These are phyloP conservation scores for Zaprionus ornatus DNA, from an alignment of 1,140 invertebrate species.

Conservation along the genomic window DNA sequence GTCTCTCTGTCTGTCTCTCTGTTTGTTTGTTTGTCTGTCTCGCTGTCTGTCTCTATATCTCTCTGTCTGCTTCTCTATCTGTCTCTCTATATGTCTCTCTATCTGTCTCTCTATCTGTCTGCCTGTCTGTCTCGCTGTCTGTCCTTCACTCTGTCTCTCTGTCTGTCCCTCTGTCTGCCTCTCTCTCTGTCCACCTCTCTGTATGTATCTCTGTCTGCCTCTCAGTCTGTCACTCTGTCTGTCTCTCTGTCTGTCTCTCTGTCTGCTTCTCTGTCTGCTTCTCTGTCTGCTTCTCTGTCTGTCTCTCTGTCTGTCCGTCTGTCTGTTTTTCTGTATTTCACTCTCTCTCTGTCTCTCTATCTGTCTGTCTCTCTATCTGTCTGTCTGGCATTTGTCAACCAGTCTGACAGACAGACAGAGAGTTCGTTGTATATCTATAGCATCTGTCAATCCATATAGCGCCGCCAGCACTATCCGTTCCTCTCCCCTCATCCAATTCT, in stretches of 20 bases:
- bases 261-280: no score
- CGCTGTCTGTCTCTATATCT: neutral
- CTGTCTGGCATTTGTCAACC: slow-evolving; percentile 41
- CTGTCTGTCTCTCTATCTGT: no score
- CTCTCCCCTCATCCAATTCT: neutral
- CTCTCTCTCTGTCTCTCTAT: neutral
- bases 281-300: slow-evolving; percentile 23
- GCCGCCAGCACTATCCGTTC: neutral
- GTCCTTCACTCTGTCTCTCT: no score
- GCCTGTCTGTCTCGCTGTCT: no score
- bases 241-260: neutral
- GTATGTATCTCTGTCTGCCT: no score
- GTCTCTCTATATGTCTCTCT: no score
- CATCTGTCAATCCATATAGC: neutral
- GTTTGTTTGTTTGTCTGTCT: no score
- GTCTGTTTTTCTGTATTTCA: slow-evolving; percentile 7
- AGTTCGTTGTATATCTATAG: neutral
- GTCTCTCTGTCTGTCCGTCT: no score
- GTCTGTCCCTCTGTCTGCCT: neutral
- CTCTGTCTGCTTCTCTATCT: no score
- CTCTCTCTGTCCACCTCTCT: neutral
- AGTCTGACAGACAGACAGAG: slow-evolving; percentile 6
- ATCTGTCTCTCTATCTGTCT: neutral
- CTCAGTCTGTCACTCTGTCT: no score
- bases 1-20: no score